Conservation (phyloP, 1,140 invertebrate genomes). For the Philotrypesis tridentata region DNA sequence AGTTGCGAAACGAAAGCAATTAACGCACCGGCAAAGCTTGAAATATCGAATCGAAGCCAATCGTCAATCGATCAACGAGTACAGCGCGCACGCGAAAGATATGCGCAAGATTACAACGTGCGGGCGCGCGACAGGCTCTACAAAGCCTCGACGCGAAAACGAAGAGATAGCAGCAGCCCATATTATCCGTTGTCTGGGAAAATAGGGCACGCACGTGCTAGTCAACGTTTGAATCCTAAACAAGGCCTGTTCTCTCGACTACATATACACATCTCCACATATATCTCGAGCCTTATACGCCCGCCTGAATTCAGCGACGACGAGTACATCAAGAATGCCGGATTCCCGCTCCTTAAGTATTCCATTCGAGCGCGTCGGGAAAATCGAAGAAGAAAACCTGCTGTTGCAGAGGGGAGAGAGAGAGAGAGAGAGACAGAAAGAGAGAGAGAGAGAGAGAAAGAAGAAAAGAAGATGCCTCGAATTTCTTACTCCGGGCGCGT, state of each 20-base stretch:
- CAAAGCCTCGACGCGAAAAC: no score
- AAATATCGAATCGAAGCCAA: no score
- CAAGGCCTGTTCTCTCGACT: not conserved
- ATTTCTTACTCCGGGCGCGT: not conserved
- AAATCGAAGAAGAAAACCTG: not conserved
- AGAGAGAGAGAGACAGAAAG: no score
- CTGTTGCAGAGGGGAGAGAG: not conserved
- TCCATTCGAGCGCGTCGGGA: constrained; percentile 11
- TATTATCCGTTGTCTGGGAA: not conserved
- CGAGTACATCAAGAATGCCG: constrained; percentile 4
- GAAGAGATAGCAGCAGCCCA: no score
- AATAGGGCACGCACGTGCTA: not conserved
- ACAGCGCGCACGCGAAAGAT: no score
- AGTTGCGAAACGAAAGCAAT: no score
- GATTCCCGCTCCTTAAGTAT: constrained; percentile 30
- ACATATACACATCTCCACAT: not conserved
- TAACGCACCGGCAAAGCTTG: no score
- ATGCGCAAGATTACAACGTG: no score
- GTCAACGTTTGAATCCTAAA: constrained; percentile 36
- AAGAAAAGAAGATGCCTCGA: not conserved
- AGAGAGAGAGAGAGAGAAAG: no score
- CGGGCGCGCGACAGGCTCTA: no score
- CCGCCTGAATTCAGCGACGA: not conserved
- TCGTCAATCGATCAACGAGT: no score
- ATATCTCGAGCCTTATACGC: not conserved